Evolutionary conservation across 2,113 vertebrate genomes (phyloP).

Genomic region (Pollimyrus isidori): DNA sequence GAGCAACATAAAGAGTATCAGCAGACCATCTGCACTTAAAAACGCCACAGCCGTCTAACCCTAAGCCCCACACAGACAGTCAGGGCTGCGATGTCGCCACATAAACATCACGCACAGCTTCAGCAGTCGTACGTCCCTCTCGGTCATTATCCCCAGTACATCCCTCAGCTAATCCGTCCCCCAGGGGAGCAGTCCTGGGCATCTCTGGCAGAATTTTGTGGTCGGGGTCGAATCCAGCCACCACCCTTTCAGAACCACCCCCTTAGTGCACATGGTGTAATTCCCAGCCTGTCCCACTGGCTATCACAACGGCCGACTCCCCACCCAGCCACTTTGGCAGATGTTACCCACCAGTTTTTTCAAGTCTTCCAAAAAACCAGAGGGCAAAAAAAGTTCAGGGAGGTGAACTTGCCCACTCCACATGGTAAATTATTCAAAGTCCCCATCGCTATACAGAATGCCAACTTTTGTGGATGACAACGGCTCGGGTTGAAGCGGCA

Average conservation of each 20-base stretch:
- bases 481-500: not conserved
- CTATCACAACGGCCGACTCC: not conserved
- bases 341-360: not conserved
- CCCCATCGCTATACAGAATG: not conserved
- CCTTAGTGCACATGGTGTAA: not conserved
- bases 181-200: not conserved
- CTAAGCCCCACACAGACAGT: not conserved
- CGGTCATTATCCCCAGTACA: not conserved
- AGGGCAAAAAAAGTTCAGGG: not conserved
- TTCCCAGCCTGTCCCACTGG: not conserved
- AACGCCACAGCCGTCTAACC: not conserved
- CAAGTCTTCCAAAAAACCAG: not conserved
- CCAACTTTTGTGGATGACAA: not conserved
- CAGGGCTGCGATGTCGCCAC: not conserved
- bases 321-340: not conserved
- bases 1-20: not conserved
- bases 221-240: not conserved
- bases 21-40: not conserved
- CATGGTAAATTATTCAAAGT: conserved; percentile 10
- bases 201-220: not conserved
- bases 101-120: not conserved
- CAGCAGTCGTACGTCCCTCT: not conserved
- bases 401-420: not conserved
- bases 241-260: not conserved
- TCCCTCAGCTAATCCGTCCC: not conserved